phyloP scores from a whole-genome alignment of 2,888 invertebrate genomes.

The Leucoptera coffeella region DNA sequence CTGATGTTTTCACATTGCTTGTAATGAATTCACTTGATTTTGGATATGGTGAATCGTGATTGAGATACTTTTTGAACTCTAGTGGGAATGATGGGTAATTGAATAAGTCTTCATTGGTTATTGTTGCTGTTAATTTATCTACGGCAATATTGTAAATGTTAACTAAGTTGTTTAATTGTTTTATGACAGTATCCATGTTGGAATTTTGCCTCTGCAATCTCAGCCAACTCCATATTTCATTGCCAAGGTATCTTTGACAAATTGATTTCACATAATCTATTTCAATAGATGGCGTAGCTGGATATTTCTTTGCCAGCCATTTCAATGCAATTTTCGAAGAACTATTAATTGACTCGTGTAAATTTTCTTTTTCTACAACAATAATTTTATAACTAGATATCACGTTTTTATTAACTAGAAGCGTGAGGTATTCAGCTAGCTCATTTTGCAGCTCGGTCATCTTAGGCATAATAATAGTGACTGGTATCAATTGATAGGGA shows the following conservation, averaged over 20 bases:
- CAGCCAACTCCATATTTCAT: conserved; percentile 58
- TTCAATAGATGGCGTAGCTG: conserved; percentile 46
- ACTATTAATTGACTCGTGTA: conserved; percentile 17
- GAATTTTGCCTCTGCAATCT: conserved; percentile 24
- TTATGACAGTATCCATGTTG: conserved; percentile 32
- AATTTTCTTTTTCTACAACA: conserved; percentile 16
- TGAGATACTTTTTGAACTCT: conserved; percentile 54
- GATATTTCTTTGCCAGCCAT: conserved; percentile 45
- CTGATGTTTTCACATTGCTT: conserved; percentile 46
- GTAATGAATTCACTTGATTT: conserved; percentile 64
- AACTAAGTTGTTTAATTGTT: conserved; percentile 53
- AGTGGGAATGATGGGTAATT: conserved; percentile 59
- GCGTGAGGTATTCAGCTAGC: conserved; percentile 16
- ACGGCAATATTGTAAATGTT: conserved; percentile 63
- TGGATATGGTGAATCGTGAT: conserved; percentile 45
- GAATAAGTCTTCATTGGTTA: conserved; percentile 52
- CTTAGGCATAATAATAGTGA: conserved; percentile 26
- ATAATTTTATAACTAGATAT: conserved; percentile 31
- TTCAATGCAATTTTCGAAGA: conserved; percentile 30
- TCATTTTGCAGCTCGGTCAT: conserved; percentile 10
- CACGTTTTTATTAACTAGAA: conserved; percentile 16
- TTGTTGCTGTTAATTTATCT: conserved; percentile 51
- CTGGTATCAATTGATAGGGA: conserved; percentile 31
- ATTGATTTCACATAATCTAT: conserved; percentile 52
- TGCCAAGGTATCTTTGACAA: conserved; percentile 50